A percentile compares a stretch with the other conserved stretches of the same genome.
Evolutionary conservation across 2,797 vertebrate species (phyloP).

Genomic region (Thalassophryne amazonica): DNA sequence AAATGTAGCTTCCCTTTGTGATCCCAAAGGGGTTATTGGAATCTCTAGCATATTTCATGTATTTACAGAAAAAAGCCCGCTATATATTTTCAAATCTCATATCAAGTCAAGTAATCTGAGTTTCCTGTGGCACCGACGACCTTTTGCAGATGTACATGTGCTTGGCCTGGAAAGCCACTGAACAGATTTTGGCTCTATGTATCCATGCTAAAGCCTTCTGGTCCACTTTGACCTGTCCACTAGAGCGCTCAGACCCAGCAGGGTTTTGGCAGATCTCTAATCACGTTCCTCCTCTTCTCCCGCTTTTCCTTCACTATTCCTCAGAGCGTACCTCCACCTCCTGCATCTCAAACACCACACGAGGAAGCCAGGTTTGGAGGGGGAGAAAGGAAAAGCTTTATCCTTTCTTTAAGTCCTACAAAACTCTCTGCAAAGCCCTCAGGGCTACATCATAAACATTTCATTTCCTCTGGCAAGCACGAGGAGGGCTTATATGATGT

Average conservation of each 20-base stretch:
- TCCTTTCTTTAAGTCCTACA: slow-evolving; percentile 65
- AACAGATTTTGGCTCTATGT: slow-evolving; percentile 18
- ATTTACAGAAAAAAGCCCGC: slow-evolving; percentile 10
- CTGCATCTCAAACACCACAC: slow-evolving; percentile 46
- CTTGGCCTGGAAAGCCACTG: slow-evolving; percentile 1
- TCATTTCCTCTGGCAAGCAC: slow-evolving; percentile 81
- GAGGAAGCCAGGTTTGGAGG: slow-evolving; percentile 58
- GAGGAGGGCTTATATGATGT: slow-evolving; percentile 74
- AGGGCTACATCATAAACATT: slow-evolving; percentile 77
- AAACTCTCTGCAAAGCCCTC: slow-evolving; percentile 52
- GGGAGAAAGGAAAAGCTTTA: slow-evolving; percentile 56
- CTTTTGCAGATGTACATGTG: too few species aligned
- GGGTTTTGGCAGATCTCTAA: slow-evolving; percentile 12
- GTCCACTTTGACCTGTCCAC: neutral
- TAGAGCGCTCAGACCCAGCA: neutral
- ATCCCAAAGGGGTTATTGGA: slow-evolving; percentile 18
- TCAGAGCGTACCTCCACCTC: slow-evolving; percentile 51
- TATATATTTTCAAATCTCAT: slow-evolving; percentile 2
- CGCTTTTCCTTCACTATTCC: slow-evolving; percentile 14
- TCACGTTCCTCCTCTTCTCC: neutral
- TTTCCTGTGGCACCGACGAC: slow-evolving; percentile 18
- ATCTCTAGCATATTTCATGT: slow-evolving; percentile 12
- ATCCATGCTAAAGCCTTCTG: slow-evolving; percentile 4
- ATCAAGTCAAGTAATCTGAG: slow-evolving; percentile 5
- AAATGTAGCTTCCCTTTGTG: slow-evolving; percentile 15